Evolutionary conservation across 2,888 invertebrate genomes (phyloP), one percentile per base, ranked within the genome.

Genomic region (Phengaris alcon): DNA sequence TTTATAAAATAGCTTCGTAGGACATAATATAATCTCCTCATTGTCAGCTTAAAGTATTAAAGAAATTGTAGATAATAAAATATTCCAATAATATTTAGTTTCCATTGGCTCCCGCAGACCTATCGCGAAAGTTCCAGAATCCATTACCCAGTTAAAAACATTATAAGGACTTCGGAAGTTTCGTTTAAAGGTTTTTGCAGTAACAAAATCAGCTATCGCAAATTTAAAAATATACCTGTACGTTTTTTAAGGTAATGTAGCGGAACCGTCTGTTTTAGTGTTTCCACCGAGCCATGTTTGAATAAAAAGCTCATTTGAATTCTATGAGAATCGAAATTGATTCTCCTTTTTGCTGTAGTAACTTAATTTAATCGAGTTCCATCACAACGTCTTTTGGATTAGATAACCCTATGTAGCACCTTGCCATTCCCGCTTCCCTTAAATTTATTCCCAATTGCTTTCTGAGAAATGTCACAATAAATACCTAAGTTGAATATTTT

Each of bases 251-350:
- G 80, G 84, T 86, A 84, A 86, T 86, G 85, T 84, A 84, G 84
- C 82, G 82, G 80, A 85, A 86, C 85, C 85, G 83, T 88, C 87
- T 88, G 87, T 88, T 88, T 90, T 88, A 90, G 87, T 88, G 89
- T 89, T 87, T 85, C 85, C 84, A 85, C 84, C 85, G 84, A 82
- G 86, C 85, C 83, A 83, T 84, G 87, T 92, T 91, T 91, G 91
- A 91, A 92, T 92, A 92, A 92, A 92, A 91, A 88, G 87, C 90
- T 92, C 92, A 91, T 93, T 92, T 92, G 90, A 90, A 93, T 92
- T 90, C 92, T 89, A 91, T 89, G 91, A 87, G 91, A 90, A 92
- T 93, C 89, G 91, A 85, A 91, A 91, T 90, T 88, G 90, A 78
- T 88, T 89, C 90, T 88, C 88, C 87, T 90, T 91, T 89, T 88